A percentile compares a stretch with the other conserved stretches of the same genome.
phyloP scores from a whole-genome alignment of 2,797 vertebrate species.

The Natrix natrix region DNA sequence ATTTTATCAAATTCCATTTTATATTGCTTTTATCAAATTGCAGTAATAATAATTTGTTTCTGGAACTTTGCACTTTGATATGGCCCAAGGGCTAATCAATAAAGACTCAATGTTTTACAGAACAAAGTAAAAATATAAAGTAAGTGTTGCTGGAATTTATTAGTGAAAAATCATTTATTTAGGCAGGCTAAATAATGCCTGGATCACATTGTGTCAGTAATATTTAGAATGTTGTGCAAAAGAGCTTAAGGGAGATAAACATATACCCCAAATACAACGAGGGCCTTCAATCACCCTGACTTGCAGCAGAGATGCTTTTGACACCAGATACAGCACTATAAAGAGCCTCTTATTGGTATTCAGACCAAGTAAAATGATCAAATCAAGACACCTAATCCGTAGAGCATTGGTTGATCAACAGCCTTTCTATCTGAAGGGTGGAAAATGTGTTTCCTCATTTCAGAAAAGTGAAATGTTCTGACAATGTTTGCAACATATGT shows the following conservation, averaged over 20 bases:
- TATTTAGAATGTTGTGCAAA: neutral
- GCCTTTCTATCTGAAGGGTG: neutral
- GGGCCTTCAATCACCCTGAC: neutral
- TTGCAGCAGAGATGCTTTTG: neutral
- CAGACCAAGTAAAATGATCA: neutral
- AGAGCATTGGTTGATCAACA: neutral
- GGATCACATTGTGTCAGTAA: neutral
- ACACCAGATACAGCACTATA: neutral
- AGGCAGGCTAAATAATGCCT: conserved; percentile 36
- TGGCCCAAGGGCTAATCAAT: too few species aligned
- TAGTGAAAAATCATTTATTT: conserved; percentile 52
- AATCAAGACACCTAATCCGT: neutral
- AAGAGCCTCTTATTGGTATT: conserved; percentile 1
- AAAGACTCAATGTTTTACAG: conserved; percentile 30
- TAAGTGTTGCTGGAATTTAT: conserved; percentile 45
- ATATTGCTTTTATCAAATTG: too few species aligned
- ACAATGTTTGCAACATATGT: neutral
- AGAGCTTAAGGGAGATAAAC: conserved; percentile 1
- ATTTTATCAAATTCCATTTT: too few species aligned
- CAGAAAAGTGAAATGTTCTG: neutral
- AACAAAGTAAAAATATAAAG: conserved; percentile 50
- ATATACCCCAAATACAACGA: neutral
- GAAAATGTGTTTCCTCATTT: neutral
- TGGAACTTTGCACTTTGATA: too few species aligned
- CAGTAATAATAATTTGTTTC: too few species aligned